phyloP scores from a whole-genome alignment of 2,888 invertebrate species.

The Aporophyla lueneburgensis region DNA sequence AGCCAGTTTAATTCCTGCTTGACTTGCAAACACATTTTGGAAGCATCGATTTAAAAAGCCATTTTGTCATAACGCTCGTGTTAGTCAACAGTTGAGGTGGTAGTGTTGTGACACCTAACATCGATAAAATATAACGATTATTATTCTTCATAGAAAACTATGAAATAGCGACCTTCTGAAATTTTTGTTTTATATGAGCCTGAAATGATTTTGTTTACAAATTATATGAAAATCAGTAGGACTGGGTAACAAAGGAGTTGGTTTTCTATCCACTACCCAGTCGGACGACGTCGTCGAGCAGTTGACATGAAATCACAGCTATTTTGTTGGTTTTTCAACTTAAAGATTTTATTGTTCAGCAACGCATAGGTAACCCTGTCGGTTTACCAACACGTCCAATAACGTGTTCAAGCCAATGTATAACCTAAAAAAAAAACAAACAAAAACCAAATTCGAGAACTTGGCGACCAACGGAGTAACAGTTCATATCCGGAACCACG shows the following conservation, averaged over 20 bases:
- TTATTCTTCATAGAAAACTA: neutral
- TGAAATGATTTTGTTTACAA: neutral
- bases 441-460: neutral
- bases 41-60: slow-evolving; percentile 49
- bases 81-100: slow-evolving; percentile 28
- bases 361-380: too few relatives aligned
- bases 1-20: slow-evolving; percentile 21
- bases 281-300: too few relatives aligned
- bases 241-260: neutral
- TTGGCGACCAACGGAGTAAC: neutral
- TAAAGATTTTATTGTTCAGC: neutral
- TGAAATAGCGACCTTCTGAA: neutral
- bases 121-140: slow-evolving; percentile 15
- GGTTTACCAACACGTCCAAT: too few relatives aligned
- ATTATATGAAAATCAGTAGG: neutral
- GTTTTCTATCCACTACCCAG: neutral
- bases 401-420: too few relatives aligned
- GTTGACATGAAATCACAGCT: neutral
- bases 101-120: slow-evolving; percentile 31
- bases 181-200: neutral
- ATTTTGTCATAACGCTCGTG: slow-evolving; percentile 36
- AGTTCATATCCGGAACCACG: neutral
- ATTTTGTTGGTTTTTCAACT: neutral
- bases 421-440: neutral
- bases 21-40: slow-evolving; percentile 25